Evolutionary conservation across 2,113 vertebrate species (phyloP).

Genomic region (Podarcis raffonei): DNA sequence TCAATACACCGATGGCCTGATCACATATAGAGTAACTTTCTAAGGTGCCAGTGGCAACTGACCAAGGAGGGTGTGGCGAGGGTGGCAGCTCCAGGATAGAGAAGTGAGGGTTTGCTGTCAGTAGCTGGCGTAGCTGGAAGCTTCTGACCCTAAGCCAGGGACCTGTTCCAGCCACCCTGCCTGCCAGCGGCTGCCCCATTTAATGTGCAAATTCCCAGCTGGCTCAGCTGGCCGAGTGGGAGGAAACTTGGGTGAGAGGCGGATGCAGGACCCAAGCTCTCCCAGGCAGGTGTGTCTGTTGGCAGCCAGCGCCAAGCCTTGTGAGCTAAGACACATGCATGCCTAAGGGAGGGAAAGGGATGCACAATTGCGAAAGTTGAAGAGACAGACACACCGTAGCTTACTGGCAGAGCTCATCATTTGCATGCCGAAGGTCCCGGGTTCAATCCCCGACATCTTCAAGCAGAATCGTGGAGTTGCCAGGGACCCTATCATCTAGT

Average conservation of each 20-base stretch:
- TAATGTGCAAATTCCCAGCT: slow-evolving; percentile 7
- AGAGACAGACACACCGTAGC: no score
- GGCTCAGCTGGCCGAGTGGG: neutral
- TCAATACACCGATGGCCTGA: neutral
- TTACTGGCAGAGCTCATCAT: neutral
- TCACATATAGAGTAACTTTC: no score
- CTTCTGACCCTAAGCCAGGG: neutral
- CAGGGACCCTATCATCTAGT: no score
- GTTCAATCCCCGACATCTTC: neutral
- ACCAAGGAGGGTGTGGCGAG: no score
- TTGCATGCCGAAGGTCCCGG: neutral
- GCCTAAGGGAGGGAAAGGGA: neutral
- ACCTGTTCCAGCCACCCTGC: neutral
- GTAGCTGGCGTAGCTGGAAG: neutral
- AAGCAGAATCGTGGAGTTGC: no score
- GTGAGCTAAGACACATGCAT: neutral
- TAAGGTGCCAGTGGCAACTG: no score
- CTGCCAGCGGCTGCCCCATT: neutral
- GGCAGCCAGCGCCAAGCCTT: neutral
- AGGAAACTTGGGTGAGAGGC: neutral
- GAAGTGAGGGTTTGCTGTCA: neutral
- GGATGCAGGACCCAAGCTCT: neutral
- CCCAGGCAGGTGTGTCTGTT: slow-evolving; percentile 1
- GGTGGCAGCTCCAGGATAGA: neutral
- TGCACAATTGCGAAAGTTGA: neutral